A percentile compares a stretch with the other conserved stretches of the same genome.
Evolutionary conservation across 2,113 vertebrate genomes (phyloP).

Genomic region (Ellobius talpinus): DNA sequence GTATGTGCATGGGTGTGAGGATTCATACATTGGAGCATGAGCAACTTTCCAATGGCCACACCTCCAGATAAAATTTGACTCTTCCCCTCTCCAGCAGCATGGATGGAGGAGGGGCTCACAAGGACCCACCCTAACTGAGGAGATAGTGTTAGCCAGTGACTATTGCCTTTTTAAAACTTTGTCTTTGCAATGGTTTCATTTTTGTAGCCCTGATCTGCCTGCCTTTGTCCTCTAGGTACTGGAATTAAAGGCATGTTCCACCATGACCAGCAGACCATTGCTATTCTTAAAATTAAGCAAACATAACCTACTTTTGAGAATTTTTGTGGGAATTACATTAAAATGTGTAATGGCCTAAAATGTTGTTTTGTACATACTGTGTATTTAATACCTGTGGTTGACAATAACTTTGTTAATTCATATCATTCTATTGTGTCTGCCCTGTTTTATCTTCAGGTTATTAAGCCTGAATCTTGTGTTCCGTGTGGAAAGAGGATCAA

Average conservation of each 20-base stretch:
- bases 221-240: not conserved
- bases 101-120: not conserved
- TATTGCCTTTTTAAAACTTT: not conserved
- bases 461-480: constrained; percentile 98
- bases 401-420: constrained; percentile 34
- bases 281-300: constrained; percentile 56
- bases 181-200: not conserved
- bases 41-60: not conserved
- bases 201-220: not conserved
- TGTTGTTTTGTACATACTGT: not conserved
- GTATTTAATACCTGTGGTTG: not conserved
- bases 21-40: not conserved
- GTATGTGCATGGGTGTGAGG: not conserved
- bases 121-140: not conserved
- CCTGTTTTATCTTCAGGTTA: constrained; percentile 88
- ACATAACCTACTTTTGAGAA: not conserved
- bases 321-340: constrained; percentile 56
- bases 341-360: not conserved
- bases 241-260: not conserved
- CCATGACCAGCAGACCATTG: not conserved
- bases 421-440: constrained; percentile 1
- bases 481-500: constrained; percentile 98
- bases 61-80: not conserved
- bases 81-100: not conserved
- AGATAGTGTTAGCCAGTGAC: not conserved